Evolutionary conservation across 2,888 invertebrate species (phyloP), one percentile per base, ranked within the genome.

Genomic region (Sericinus montela): DNA sequence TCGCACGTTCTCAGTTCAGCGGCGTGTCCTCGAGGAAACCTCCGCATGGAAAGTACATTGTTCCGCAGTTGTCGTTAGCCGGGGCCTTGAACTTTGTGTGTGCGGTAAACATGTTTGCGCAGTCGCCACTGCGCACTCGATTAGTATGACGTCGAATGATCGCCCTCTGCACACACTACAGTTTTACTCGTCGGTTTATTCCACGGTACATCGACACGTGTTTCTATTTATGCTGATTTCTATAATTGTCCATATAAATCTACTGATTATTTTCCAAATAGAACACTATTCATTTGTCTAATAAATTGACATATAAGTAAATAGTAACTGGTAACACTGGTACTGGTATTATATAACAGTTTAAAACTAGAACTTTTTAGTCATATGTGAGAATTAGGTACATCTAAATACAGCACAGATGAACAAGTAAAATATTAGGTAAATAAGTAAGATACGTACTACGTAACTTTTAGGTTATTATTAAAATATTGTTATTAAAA

Each of bases 51-150:
- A 72, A 71, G 75, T 69, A 73, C 72, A 72, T 72, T 68, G 74
- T 71, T 75, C 70, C 62, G 60, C 65, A 63, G 59, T 60, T 63
- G 72, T 72, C 70, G 72, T 75, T 75, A 71, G 72, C 64, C 59
- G 65, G 80, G 73, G 69, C 86, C 87, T 86, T 88, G 86, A 87
- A 88, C 87, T 82, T 85, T 80, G 78, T 62, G 69, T 68, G 67
- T 67, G 64, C 65, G 67, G 80, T 82, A 86, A 87, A 87, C 87
- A 86, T 86, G 85, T 87, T 87, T 87, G 80, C 78, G 77, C 76
- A 71, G 66, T 73, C 62, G 64, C 60, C 73, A 78, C 73, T 82
- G 80, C 80, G 81, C 82, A 81, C 72, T 80, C 75, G 65, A 70
- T 59, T 72, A 65, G 69, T 68, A 65, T 83, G 78, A 80, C 80